Evolutionary conservation across 2,797 vertebrate species (phyloP).

Genomic region (Microcaecilia unicolor): DNA sequence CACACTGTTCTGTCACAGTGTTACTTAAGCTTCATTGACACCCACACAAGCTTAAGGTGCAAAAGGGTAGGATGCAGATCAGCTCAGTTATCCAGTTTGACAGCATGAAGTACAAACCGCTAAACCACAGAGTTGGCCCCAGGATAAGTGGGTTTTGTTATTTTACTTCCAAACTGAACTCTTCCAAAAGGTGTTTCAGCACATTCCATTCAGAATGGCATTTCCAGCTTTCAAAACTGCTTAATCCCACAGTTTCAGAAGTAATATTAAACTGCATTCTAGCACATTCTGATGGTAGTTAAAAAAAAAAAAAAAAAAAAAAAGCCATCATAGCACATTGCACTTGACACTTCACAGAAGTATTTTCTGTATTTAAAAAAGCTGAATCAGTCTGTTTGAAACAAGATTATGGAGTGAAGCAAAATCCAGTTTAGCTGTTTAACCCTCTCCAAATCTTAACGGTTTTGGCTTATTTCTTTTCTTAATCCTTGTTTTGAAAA

Average conservation of each 20-base stretch:
- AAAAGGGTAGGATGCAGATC: too few species aligned
- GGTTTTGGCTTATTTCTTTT: conserved; percentile 37
- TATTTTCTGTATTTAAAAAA: conserved; percentile 33
- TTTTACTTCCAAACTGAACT: too few species aligned
- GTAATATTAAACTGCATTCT: conserved; percentile 33
- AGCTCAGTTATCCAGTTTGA: too few species aligned
- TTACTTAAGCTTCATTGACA: too few species aligned
- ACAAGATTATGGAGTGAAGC: conserved; percentile 36
- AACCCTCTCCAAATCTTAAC: conserved; percentile 31
- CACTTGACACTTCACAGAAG: conserved; percentile 42
- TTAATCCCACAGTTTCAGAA: conserved; percentile 25
- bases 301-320: conserved; percentile 47
- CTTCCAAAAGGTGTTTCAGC: too few species aligned
- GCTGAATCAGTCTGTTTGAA: conserved; percentile 28
- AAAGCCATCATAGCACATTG: conserved; percentile 39
- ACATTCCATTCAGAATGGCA: too few species aligned
- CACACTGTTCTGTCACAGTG: too few species aligned
- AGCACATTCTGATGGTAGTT: conserved; percentile 36
- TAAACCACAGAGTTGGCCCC: too few species aligned
- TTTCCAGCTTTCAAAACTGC: too few species aligned
- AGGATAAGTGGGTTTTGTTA: too few species aligned
- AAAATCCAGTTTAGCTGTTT: conserved; percentile 40
- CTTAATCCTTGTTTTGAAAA: conserved; percentile 28
- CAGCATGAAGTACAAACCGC: too few species aligned
- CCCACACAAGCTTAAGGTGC: too few species aligned